Percentiles rank a stretch among this genome's conserved stretches.
These are phyloP conservation scores for Amblyopsis hoosieri DNA, from an alignment of 2,797 vertebrate species.

Conservation along the genomic window DNA sequence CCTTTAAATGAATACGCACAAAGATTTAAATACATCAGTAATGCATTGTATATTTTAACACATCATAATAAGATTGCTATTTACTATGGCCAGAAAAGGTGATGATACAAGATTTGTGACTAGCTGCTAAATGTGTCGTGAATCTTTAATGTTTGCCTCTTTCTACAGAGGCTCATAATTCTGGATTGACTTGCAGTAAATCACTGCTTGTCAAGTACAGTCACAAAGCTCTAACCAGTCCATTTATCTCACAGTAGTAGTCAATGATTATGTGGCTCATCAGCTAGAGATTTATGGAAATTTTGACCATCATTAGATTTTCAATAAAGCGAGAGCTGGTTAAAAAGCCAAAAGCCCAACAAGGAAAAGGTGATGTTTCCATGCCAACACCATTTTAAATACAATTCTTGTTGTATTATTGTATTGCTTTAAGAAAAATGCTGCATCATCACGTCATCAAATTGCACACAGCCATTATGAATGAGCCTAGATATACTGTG, in stretches of 20 bases:
- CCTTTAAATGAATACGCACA: background rate
- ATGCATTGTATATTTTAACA: too few species aligned
- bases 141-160: constrained; percentile 35
- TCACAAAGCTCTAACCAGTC: constrained; percentile 35
- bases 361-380: background rate
- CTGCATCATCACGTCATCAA: constrained; percentile 31
- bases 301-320: constrained; percentile 34
- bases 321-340: constrained; percentile 18
- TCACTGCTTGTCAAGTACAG: constrained; percentile 29
- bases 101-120: constrained; percentile 30
- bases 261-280: constrained; percentile 28
- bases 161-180: constrained; percentile 42
- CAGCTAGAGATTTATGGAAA: constrained; percentile 27
- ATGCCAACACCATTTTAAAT: too few species aligned
- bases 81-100: constrained; percentile 15
- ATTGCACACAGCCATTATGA: constrained; percentile 13
- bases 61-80: background rate
- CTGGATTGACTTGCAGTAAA: constrained; percentile 40
- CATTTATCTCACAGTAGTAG: constrained; percentile 44
- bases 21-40: too few species aligned
- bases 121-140: constrained; percentile 23
- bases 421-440: constrained; percentile 9
- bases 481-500: constrained; percentile 31
- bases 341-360: constrained; percentile 22
- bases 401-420: background rate